Evolutionary conservation across 2,888 invertebrate genomes (phyloP).

Genomic region (Drepanosiphum platanoidis): DNA sequence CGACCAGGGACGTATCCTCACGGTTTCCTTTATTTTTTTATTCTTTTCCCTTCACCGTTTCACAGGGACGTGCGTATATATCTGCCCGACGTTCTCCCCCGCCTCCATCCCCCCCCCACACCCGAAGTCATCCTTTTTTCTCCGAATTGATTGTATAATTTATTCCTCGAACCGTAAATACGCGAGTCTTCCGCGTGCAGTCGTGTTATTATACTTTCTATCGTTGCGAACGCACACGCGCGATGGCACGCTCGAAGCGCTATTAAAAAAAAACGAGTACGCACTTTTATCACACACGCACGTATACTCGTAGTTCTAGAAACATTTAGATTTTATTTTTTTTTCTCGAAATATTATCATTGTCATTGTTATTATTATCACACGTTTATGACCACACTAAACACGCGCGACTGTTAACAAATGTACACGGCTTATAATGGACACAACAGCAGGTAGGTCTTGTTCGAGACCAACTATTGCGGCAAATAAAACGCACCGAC

Average conservation of each 20-base stretch:
- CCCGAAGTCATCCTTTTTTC: slow-evolving; percentile 6
- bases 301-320: background rate
- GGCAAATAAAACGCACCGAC: background rate
- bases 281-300: background rate
- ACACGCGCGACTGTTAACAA: background rate
- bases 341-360: no score
- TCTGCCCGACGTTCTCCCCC: slow-evolving; percentile 4
- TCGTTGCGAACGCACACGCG: background rate
- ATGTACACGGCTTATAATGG: background rate
- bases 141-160: slow-evolving; percentile 34
- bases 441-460: background rate
- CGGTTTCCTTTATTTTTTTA: slow-evolving; percentile 39
- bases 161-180: slow-evolving; percentile 5
- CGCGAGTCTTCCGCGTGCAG: background rate
- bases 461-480: background rate
- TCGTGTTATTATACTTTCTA: background rate
- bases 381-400: background rate
- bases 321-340: no score
- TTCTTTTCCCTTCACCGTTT: background rate
- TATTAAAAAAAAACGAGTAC: no score
- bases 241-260: no score
- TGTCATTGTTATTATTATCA: background rate
- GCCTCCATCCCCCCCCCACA: no score
- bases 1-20: slow-evolving; percentile 52
- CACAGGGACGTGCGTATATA: background rate